These are phyloP conservation scores for Lampris incognitus DNA, from an alignment of 2,113 vertebrate species.

Conservation along the genomic window DNA sequence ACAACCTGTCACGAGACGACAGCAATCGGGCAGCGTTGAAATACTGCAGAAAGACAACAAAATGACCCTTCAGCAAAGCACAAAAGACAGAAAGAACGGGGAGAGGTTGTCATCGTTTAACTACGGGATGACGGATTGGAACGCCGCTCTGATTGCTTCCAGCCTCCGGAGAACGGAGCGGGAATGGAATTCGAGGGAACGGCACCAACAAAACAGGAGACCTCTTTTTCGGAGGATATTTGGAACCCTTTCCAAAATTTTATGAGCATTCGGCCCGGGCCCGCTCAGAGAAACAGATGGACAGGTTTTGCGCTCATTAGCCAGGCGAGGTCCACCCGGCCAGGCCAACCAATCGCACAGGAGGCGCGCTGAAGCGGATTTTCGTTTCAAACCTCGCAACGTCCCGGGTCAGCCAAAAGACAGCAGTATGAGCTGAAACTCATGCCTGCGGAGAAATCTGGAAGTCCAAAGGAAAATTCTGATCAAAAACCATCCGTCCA, in stretches of 20 bases:
- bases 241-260: conserved; percentile 61
- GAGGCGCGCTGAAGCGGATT: conserved; percentile 35
- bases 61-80: conserved; percentile 66
- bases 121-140: conserved; percentile 68
- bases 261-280: conserved; percentile 40
- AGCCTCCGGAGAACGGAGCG: conserved; percentile 74
- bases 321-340: conserved; percentile 20
- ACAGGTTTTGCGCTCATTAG: conserved; percentile 44
- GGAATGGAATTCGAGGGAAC: conserved; percentile 68
- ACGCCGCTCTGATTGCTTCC: conserved; percentile 73
- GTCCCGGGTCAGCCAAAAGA: conserved; percentile 49
- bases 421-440: conserved; percentile 35
- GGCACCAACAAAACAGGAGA: conserved; percentile 61
- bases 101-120: conserved; percentile 70
- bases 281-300: conserved; percentile 39
- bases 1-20: conserved; percentile 45
- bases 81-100: conserved; percentile 57
- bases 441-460: conserved; percentile 37
- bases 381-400: conserved; percentile 36
- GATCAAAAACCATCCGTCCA: not conserved
- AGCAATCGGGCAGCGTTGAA: conserved; percentile 62
- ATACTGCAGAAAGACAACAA: conserved; percentile 68
- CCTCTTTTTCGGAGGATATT: conserved; percentile 56
- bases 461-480: conserved; percentile 35
- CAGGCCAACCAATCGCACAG: conserved; percentile 46